These are phyloP conservation scores for Nothura maculosa DNA, from an alignment of 2,797 vertebrate species.

Conservation along the genomic window DNA sequence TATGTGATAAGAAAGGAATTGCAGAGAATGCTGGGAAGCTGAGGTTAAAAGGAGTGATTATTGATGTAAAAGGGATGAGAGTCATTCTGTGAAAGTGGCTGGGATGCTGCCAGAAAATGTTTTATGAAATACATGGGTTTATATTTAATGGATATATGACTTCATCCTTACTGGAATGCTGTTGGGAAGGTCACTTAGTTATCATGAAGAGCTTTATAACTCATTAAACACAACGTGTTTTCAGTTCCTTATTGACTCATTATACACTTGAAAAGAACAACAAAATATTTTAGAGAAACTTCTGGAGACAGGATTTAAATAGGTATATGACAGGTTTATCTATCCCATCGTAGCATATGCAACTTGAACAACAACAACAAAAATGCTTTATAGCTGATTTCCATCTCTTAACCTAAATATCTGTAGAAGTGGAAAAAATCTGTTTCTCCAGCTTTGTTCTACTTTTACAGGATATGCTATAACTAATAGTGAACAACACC, in stretches of 20 bases:
- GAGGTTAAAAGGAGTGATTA: neutral
- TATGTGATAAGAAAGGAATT: neutral
- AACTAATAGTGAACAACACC: neutral
- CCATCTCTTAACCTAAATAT: neutral
- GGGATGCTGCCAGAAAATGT: neutral
- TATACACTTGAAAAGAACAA: neutral
- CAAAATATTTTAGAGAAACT: neutral
- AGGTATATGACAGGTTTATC: neutral
- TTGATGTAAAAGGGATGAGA: neutral
- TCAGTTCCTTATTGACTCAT: neutral
- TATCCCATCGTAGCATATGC: neutral
- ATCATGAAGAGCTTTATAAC: neutral
- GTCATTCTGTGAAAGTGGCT: neutral
- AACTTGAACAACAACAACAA: rapidly evolving
- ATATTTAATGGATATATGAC: neutral
- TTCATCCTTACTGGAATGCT: neutral
- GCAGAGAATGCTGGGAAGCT: neutral
- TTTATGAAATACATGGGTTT: neutral
- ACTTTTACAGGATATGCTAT: neutral
- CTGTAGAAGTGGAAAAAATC: neutral
- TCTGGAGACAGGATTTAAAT: neutral
- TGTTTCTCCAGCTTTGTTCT: neutral
- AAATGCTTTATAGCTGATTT: neutral
- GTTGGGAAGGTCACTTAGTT: neutral
- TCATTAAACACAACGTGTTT: neutral